A percentile compares a stretch with the other conserved stretches of the same genome.
phyloP scores from a whole-genome alignment of 2,113 vertebrate genomes.

The Bambusicola thoracicus region DNA sequence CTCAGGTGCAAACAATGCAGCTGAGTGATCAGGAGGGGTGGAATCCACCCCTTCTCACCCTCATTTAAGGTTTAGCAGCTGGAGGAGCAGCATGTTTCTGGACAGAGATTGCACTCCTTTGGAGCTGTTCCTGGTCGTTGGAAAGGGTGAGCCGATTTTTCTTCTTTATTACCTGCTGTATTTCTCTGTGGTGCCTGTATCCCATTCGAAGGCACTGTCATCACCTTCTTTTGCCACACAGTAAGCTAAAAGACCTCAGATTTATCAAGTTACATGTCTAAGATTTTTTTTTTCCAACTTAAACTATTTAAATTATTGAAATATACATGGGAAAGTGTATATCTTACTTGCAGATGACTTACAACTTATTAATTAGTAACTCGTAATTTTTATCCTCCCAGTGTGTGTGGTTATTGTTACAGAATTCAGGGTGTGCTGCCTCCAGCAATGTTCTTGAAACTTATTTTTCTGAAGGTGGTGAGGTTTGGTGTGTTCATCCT shows the following conservation, averaged over 20 bases:
- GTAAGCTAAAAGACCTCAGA: background rate
- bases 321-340: background rate
- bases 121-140: no score
- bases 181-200: no score
- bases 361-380: background rate
- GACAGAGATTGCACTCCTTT: no score
- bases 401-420: background rate
- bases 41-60: no score
- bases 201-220: no score
- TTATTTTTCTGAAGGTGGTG: background rate
- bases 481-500: background rate
- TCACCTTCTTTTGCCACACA: no score
- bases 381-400: background rate
- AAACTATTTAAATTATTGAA: background rate
- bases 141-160: no score
- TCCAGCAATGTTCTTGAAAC: background rate
- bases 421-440: background rate
- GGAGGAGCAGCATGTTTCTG: no score
- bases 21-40: no score
- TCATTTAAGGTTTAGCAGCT: no score
- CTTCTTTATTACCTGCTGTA: no score
- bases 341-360: background rate
- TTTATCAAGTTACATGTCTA: background rate
- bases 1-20: no score
- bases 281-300: background rate